Evolutionary conservation across 2,113 vertebrate genomes (phyloP).

Genomic region (Nerophis lumbriciformis): DNA sequence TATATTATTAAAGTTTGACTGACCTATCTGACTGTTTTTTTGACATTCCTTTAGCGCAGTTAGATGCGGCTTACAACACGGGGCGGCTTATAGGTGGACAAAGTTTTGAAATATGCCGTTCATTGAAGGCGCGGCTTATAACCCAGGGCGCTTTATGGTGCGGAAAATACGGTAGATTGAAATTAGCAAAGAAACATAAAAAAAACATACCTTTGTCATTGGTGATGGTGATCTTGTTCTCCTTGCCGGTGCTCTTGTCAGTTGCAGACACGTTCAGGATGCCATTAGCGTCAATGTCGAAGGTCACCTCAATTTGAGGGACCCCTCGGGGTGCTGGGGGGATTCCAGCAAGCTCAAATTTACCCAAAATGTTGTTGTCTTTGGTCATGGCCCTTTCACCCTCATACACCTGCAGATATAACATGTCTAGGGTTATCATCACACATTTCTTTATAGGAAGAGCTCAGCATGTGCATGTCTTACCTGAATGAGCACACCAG

Average conservation of each 20-base stretch:
- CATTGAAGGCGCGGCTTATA: too few species aligned
- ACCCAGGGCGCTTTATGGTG: too few species aligned
- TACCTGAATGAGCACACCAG: slow-evolving; percentile 72
- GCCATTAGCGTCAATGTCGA: slow-evolving; percentile 71
- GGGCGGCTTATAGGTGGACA: too few species aligned
- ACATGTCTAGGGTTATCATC: too few species aligned
- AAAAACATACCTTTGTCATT: slow-evolving; percentile 80
- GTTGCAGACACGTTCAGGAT: slow-evolving; percentile 73
- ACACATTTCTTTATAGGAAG: not conserved
- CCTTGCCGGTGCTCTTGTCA: slow-evolving; percentile 72
- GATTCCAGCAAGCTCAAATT: slow-evolving; percentile 68
- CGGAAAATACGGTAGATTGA: too few species aligned
- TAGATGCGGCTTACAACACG: too few species aligned
- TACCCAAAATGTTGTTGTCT: slow-evolving; percentile 75
- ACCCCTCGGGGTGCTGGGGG: slow-evolving; percentile 69
- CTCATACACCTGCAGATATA: slow-evolving; percentile 62
- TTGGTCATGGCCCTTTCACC: slow-evolving; percentile 75
- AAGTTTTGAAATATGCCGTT: too few species aligned
- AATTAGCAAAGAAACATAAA: too few species aligned
- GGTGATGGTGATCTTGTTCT: slow-evolving; percentile 89
- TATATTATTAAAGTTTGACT: too few species aligned
- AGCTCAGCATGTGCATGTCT: not conserved
- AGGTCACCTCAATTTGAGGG: slow-evolving; percentile 74
- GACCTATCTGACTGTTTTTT: too few species aligned
- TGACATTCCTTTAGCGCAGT: too few species aligned